These are phyloP conservation scores for Drosophila melanogaster DNA, from an alignment of 1,140 invertebrate species.

Conservation along the genomic window Release_6_plus_ISO1_MT NT_033777.3:17204501-17205000, in stretches of 20 bases:
- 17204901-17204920: slow-evolving; percentile 71
- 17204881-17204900: slow-evolving; percentile 44
- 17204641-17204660: slow-evolving; percentile 39
- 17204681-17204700: slow-evolving; percentile 30
- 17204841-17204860: slow-evolving; percentile 37
- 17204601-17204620: slow-evolving; percentile 43
- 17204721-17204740: slow-evolving; percentile 79
- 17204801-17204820: slow-evolving; percentile 51
- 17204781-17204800: slow-evolving; percentile 10
- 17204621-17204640: slow-evolving; percentile 32
- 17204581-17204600: slow-evolving; percentile 63
- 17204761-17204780: slow-evolving; percentile 21
- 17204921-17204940: slow-evolving; percentile 77
- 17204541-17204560: slow-evolving; percentile 56
- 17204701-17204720: slow-evolving; percentile 65
- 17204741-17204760: slow-evolving; percentile 63
- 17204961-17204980: slow-evolving; percentile 74
- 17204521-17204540: slow-evolving; percentile 63
- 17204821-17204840: slow-evolving; percentile 58
- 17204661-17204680: slow-evolving; percentile 55
- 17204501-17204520: slow-evolving; percentile 41
- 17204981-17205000: slow-evolving; percentile 74
- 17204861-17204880: slow-evolving; percentile 27
- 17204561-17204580: slow-evolving; percentile 33
- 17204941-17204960: slow-evolving; percentile 58